Base-by-base conservation (phyloP, 1,140 invertebrate species). In the Propsilocerus akamusi region DNA sequence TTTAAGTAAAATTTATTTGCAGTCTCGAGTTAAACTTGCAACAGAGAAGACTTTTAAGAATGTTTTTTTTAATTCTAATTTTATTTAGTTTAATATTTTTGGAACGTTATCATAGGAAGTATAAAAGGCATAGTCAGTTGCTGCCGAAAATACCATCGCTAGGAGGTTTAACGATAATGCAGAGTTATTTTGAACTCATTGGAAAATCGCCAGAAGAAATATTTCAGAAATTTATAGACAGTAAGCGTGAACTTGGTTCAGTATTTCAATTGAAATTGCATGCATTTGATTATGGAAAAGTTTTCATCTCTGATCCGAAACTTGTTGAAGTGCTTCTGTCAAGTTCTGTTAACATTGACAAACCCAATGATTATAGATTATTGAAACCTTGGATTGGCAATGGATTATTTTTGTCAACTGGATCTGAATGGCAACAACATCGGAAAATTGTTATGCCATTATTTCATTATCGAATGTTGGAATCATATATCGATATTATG, bases 401-500 rank as follows among this genome's bases (percentile, higher is more conserved):
- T 1, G 34, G 34, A 6, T 20, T 41, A 41, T 17, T 41, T 17
- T 20, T 41, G 17, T 41, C 34, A 41, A 41, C 3, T 20, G n/a
- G 83, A 12, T 60, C 67, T 6, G 85, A 86, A 69, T 92, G 87
- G 87, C 72, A 75, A 14, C 62, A 57, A 1, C 61, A 83, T 46
- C 63, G 87, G 26, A 87, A 86, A 66, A 68, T 89, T 32, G 58
- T 91, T 7, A 91, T 86, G 3, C 83, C 85, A 17, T 78, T 83
- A 0, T 90, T 91, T 60, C 87, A 92, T 60, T 88, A 88, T 60
- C 78, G 78, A 51, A 89, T 91, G 46, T 65, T 92, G 3, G 75
- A 86, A 52, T 75, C 83, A 56, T 90, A 88, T 58, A 52, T 85
- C 3, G 69, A 74, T 8, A 68, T 83, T 2, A 82, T 87, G 59